Base-by-base conservation (phyloP, 1,140 invertebrate genomes). In the Palaemon carinicauda region DNA sequence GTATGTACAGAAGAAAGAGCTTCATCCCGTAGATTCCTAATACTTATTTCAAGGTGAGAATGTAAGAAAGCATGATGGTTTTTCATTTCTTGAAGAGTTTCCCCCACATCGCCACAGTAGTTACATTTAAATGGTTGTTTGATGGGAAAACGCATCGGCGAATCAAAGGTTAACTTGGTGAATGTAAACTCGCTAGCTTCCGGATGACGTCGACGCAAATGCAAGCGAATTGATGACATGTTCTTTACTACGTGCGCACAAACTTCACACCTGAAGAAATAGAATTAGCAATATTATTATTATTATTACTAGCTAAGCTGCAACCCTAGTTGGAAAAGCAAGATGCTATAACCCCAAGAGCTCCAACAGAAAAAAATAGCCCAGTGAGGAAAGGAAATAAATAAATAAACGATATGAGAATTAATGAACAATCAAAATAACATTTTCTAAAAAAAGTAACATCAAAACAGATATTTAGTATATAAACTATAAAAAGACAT, bases 101-200 rank as follows among this genome's bases (percentile, higher is more conserved):
- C 87, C 33, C 80, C 80, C 14, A 82, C 81, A 79, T 88, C 87
- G 71, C 87, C 87, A 80, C 87, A 88, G n/a, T 88, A 88, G 79
- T 88, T 83, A 60, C 87, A 88, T 75, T 88, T 88, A 71, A 79
- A 83, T 54, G 87, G 80, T 24, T 88, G 87, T 29, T 88, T 88
- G 17, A 80, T 83, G 1, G 87, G 87, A 71, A 77, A 81, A n/a
- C 73, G 31, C 41, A 83, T 29, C 14, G 80, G 80, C n/a, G 87
- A 82, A n/a, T 65, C 80, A 14, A 88, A 79, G 24, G 80, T 53
- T 33, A 88, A 73, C 41, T 78, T 77, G 60, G 80, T 56, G 33
- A 88, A 88, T 10, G 87, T 82, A 56, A 82, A 80, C 15, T 82
- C 81, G 54, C 83, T 33, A 31, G 84, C 51, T 14, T 80, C 74